phyloP scores from a whole-genome alignment of 2,888 invertebrate species.

The Crepidodera aurea region DNA sequence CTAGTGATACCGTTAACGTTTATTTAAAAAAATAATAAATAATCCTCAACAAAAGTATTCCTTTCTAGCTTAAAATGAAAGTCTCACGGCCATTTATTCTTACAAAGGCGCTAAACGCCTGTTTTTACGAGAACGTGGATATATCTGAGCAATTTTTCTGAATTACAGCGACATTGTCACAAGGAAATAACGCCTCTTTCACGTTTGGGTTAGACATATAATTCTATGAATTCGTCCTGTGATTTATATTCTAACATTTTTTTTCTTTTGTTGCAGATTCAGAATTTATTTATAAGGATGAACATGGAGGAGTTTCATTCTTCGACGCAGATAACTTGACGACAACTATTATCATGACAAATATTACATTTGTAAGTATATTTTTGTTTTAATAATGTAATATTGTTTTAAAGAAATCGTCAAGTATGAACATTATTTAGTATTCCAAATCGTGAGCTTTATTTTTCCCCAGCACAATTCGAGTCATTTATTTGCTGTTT shows the following conservation, averaged over 20 bases:
- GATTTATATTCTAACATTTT: slow-evolving; percentile 13
- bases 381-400: too few relatives aligned
- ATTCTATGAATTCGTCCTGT: background rate
- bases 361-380: slow-evolving; percentile 82
- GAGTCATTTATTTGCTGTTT: too few relatives aligned
- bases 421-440: too few relatives aligned
- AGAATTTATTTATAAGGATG: slow-evolving; percentile 80
- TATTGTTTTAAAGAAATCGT: too few relatives aligned
- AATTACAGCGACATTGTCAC: slow-evolving; percentile 4
- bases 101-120: background rate
- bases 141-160: slow-evolving; percentile 9
- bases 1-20: too few relatives aligned
- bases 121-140: slow-evolving; percentile 2
- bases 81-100: background rate
- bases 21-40: too few relatives aligned
- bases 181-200: slow-evolving; percentile 2
- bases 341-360: slow-evolving; percentile 78
- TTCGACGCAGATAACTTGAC: slow-evolving; percentile 81
- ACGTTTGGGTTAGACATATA: slow-evolving; percentile 7
- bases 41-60: too few relatives aligned
- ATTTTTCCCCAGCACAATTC: too few relatives aligned
- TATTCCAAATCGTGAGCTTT: too few relatives aligned
- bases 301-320: slow-evolving; percentile 79
- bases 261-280: slow-evolving; percentile 68
- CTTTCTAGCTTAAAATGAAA: too few relatives aligned